Conservation (phyloP, 2,113 vertebrate genomes). For the Lipotes vexillifer region DNA sequence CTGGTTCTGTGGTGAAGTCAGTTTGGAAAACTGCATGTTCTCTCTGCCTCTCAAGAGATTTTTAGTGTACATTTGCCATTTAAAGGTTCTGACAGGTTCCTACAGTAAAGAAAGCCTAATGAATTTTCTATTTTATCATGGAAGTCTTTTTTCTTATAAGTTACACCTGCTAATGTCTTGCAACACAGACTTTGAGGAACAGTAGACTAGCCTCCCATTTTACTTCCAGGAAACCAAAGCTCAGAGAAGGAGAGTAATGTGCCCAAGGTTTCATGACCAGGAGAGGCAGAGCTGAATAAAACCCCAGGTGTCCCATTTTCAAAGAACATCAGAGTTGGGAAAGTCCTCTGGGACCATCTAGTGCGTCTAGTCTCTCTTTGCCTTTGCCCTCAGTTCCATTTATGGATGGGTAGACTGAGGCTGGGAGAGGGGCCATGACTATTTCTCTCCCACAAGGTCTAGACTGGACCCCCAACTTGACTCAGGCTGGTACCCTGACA, state of each 20-base stretch:
- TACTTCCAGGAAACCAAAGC: background rate
- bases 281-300: background rate
- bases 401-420: background rate
- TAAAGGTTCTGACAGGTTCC: background rate
- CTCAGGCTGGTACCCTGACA: background rate
- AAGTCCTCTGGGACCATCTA: background rate
- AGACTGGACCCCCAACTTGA: slow-evolving; percentile 16
- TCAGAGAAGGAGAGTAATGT: background rate
- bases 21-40: background rate
- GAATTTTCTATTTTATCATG: background rate
- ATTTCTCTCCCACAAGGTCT: slow-evolving; percentile 48
- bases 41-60: background rate
- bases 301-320: background rate
- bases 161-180: background rate
- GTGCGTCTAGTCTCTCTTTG: background rate
- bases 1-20: background rate
- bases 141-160: background rate
- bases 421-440: background rate
- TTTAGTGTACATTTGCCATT: background rate
- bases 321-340: background rate
- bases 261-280: background rate
- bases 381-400: background rate
- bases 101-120: background rate
- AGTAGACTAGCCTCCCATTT: background rate
- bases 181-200: background rate